Percentiles rank a stretch among this genome's conserved stretches.
phyloP scores from a whole-genome alignment of 2,888 invertebrate genomes.

The Eupithecia dodoneata region DNA sequence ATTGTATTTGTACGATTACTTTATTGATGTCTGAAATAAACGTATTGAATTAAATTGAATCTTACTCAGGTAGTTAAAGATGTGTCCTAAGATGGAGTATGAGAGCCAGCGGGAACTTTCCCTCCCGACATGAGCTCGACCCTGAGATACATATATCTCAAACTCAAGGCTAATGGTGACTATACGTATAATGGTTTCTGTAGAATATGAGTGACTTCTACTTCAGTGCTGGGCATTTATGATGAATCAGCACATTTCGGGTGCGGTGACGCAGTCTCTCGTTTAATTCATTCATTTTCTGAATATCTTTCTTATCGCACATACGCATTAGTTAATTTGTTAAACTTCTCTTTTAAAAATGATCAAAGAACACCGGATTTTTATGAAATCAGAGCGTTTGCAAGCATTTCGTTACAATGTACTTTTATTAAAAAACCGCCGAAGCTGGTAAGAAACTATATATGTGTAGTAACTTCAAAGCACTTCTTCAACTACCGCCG shows the following conservation, averaged over 20 bases:
- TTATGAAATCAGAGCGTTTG: no score
- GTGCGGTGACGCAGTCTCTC: no score
- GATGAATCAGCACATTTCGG: neutral
- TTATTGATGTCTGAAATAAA: no score
- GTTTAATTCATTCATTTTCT: no score
- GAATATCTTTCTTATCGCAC: no score
- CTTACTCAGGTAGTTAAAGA: neutral
- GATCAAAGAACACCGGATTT: no score
- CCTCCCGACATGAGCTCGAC: neutral
- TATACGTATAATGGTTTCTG: neutral
- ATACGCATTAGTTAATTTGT: no score
- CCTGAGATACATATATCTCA: neutral
- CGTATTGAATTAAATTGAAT: neutral
- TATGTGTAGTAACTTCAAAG: neutral
- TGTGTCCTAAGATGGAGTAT: neutral
- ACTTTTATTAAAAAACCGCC: neutral
- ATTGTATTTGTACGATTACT: no score
- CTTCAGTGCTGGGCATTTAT: neutral
- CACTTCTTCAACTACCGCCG: neutral
- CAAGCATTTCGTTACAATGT: neutral
- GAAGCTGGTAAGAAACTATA: neutral
- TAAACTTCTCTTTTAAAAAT: no score
- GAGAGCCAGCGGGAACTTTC: neutral
- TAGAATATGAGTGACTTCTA: neutral
- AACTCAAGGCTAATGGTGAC: neutral